A percentile compares a stretch with the other conserved stretches of the same genome.
phyloP scores from a whole-genome alignment of 2,888 invertebrate genomes.

The Pollenia griseotomentosa region DNA sequence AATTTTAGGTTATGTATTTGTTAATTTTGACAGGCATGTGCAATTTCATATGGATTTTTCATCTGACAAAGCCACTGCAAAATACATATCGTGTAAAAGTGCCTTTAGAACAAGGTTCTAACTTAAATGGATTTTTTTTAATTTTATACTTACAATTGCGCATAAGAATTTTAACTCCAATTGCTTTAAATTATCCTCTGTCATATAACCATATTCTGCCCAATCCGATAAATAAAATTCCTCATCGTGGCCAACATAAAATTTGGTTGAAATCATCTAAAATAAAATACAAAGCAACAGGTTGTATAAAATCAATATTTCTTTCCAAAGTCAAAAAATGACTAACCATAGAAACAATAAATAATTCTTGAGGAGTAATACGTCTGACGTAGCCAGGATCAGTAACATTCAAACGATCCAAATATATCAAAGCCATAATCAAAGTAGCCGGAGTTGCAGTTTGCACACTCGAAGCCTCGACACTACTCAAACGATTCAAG shows the following conservation, averaged over 20 bases:
- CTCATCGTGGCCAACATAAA: constrained; percentile 96
- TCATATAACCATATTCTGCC: constrained; percentile 93
- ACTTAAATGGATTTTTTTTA: too few species aligned
- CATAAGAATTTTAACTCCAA: constrained; percentile 94
- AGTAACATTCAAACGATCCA: constrained; percentile 93
- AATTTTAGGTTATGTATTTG: too few species aligned
- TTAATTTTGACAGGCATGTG: too few species aligned
- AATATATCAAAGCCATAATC: constrained; percentile 95
- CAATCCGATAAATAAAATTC: constrained; percentile 94
- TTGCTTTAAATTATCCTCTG: constrained; percentile 89
- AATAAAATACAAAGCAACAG: constrained; percentile 65
- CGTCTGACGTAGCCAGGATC: constrained; percentile 93
- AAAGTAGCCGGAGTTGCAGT: constrained; percentile 95
- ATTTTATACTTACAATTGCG: constrained; percentile 90
- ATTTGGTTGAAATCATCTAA: constrained; percentile 98
- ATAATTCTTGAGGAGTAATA: constrained; percentile 95
- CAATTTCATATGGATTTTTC: too few species aligned
- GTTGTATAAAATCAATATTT: background rate
- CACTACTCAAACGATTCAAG: constrained; percentile 90
- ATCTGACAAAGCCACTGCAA: too few species aligned
- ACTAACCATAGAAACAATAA: constrained; percentile 95
- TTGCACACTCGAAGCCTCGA: constrained; percentile 90
- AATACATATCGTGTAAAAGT: too few species aligned
- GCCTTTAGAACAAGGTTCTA: too few species aligned
- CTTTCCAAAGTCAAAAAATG: too few species aligned